Percentiles rank a stretch among this genome's conserved stretches.
phyloP scores from a whole-genome alignment of 1,140 invertebrate species.

The Listronotus oregonensis region DNA sequence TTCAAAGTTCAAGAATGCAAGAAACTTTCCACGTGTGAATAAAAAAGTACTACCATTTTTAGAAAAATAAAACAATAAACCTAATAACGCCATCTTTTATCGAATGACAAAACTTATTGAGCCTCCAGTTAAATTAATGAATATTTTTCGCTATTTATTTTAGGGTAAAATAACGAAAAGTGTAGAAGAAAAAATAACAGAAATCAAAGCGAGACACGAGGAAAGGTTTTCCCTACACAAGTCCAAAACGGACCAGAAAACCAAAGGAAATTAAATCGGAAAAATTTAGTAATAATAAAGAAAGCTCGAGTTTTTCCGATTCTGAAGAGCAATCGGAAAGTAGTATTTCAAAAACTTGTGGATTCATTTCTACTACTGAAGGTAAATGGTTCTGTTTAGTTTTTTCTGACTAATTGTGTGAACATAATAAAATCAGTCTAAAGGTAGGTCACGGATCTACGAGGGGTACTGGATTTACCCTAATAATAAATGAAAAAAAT shows the following conservation, averaged over 20 bases:
- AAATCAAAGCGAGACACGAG: slow-evolving; percentile 60
- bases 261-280: slow-evolving; percentile 51
- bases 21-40: no score
- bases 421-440: no score
- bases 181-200: slow-evolving; percentile 66
- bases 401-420: neutral
- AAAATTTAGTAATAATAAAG: slow-evolving; percentile 54
- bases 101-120: no score
- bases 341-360: slow-evolving; percentile 54
- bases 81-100: no score
- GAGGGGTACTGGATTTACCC: no score
- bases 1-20: no score
- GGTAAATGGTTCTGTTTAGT: slow-evolving; percentile 28
- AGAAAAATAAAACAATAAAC: no score
- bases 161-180: slow-evolving; percentile 66
- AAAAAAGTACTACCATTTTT: no score
- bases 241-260: slow-evolving; percentile 29
- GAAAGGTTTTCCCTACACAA: slow-evolving; percentile 45
- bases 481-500: no score
- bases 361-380: slow-evolving; percentile 53
- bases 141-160: slow-evolving; percentile 37
- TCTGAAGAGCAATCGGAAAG: slow-evolving; percentile 60
- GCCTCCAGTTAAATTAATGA: no score
- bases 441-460: no score
- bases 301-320: slow-evolving; percentile 65